Conservation (phyloP, 2,113 vertebrate species). For the Macquaria australasica region DNA sequence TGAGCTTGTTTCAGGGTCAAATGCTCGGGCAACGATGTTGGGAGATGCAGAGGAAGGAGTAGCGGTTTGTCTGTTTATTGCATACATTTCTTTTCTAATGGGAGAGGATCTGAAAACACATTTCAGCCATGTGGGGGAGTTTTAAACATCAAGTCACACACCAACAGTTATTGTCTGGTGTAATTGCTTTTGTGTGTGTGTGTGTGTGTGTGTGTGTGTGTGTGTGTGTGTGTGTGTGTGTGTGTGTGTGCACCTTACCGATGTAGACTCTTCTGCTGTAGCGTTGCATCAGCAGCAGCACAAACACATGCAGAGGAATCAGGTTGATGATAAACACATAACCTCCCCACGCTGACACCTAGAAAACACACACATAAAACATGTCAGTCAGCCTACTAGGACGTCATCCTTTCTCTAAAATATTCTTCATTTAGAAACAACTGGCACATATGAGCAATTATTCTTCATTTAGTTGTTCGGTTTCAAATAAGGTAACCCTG, state of each 20-base stretch:
- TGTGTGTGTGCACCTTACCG: conserved; percentile 85
- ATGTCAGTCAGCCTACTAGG: conserved; percentile 2
- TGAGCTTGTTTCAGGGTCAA: conserved; percentile 55
- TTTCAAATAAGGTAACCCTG: not conserved
- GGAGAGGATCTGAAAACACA: conserved; percentile 5
- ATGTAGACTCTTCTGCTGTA: conserved; percentile 98
- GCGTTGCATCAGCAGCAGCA: conserved; percentile 96
- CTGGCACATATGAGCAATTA: not conserved
- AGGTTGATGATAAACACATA: conserved; percentile 99
- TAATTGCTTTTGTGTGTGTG: conserved; percentile 7
- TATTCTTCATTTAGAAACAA: not conserved
- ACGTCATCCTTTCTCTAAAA: not conserved
- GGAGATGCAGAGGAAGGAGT: not conserved
- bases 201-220: not conserved
- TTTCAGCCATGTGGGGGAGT: conserved; percentile 23
- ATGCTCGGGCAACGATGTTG: not conserved
- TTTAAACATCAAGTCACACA: conserved; percentile 16
- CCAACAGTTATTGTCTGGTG: conserved; percentile 9
- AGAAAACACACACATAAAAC: conserved; percentile 40
- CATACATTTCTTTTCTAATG: conserved; percentile 8
- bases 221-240: conserved; percentile 1
- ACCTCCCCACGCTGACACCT: conserved; percentile 99
- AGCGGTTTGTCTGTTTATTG: not conserved
- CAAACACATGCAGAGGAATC: conserved; percentile 98
- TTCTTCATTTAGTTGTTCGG: not conserved